phyloP scores from a whole-genome alignment of 2,888 invertebrate genomes.

The Drosophila basisetae region DNA sequence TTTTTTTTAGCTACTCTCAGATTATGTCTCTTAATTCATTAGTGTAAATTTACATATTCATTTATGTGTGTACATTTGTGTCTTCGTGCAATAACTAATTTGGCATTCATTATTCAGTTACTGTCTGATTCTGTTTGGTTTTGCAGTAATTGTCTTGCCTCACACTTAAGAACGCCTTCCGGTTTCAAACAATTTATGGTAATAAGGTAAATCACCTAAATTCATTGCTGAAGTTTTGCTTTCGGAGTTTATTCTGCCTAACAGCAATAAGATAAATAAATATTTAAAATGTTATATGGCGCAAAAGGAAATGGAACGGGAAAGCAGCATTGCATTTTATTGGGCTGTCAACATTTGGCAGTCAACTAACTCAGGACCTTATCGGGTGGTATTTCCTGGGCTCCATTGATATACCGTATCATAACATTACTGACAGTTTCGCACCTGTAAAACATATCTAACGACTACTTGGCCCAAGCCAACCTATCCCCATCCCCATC shows the following conservation, averaged over 20 bases:
- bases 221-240: background rate
- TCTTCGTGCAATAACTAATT: background rate
- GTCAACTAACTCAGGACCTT: slow-evolving; percentile 7
- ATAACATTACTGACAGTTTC: slow-evolving; percentile 60
- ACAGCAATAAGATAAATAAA: background rate
- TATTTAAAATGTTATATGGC: background rate
- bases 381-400: slow-evolving; percentile 14
- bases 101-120: background rate
- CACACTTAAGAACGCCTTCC: too few species aligned
- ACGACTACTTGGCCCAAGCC: slow-evolving; percentile 12
- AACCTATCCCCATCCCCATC: background rate
- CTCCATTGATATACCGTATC: slow-evolving; percentile 21
- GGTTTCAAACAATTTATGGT: background rate
- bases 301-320: background rate
- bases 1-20: background rate
- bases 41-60: background rate
- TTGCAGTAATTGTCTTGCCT: background rate
- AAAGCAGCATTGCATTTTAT: slow-evolving; percentile 13
- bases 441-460: slow-evolving; percentile 61
- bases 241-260: background rate
- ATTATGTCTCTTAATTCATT: background rate
- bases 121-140: background rate
- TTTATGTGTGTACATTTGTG: background rate
- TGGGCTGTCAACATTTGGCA: slow-evolving; percentile 28
- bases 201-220: background rate